Percentiles rank a stretch among this genome's conserved stretches.
phyloP scores from a whole-genome alignment of 1,140 invertebrate genomes.

The Plutomurus gul region DNA sequence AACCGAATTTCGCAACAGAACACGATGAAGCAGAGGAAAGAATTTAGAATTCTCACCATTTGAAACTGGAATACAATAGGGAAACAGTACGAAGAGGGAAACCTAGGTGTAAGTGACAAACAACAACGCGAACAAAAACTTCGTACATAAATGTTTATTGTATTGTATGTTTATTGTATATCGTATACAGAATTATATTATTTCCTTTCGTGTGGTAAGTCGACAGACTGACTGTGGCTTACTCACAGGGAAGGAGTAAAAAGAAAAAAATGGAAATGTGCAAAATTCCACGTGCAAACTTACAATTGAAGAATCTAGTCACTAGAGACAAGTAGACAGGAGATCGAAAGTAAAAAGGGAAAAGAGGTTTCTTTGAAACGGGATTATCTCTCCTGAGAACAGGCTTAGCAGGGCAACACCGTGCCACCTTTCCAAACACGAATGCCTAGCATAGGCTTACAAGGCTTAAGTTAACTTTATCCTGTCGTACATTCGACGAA shows the following conservation, averaged over 20 bases:
- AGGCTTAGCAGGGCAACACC: not conserved
- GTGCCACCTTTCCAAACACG: not conserved
- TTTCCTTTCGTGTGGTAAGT: not conserved
- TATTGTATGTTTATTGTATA: slow-evolving; percentile 4
- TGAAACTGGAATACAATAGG: not conserved
- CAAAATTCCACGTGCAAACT: slow-evolving; percentile 26
- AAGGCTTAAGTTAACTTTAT: not conserved
- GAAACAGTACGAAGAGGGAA: not conserved
- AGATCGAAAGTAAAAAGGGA: slow-evolving; percentile 17
- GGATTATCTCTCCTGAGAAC: slow-evolving; percentile 23
- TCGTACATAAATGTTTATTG: slow-evolving; percentile 28
- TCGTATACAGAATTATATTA: not conserved
- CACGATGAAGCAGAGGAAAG: not conserved
- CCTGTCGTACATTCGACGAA: not conserved
- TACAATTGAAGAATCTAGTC: not conserved
- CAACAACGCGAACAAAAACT: slow-evolving; percentile 22
- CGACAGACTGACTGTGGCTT: not conserved
- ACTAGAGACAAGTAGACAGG: not conserved
- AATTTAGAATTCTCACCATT: not conserved
- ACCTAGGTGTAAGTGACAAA: not conserved
- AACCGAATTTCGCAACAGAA: not conserved
- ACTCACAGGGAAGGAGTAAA: not conserved
- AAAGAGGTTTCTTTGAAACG: slow-evolving; percentile 10
- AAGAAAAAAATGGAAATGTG: slow-evolving; percentile 20
- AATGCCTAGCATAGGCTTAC: not conserved